phyloP scores from a whole-genome alignment of 2,797 vertebrate species.

The Crax fasciolata region DNA sequence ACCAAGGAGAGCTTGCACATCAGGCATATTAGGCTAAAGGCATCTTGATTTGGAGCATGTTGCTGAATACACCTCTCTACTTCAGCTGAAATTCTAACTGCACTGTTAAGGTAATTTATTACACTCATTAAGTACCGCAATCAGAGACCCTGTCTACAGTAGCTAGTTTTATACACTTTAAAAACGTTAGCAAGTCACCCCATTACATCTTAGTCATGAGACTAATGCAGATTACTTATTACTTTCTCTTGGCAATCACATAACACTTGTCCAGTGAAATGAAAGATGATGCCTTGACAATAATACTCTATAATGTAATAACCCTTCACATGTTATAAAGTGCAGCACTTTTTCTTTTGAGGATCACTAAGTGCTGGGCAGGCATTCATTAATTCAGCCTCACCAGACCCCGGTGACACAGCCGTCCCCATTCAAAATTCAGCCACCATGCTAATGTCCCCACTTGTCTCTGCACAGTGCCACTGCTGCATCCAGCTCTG shows the following conservation, averaged over 20 bases:
- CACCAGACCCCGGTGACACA: background rate
- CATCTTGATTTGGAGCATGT: constrained; percentile 70
- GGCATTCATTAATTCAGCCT: constrained; percentile 42
- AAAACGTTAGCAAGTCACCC: constrained; percentile 63
- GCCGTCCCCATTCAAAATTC: background rate
- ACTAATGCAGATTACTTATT: constrained; percentile 74
- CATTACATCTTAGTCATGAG: constrained; percentile 68
- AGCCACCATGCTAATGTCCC: background rate
- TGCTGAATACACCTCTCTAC: constrained; percentile 54
- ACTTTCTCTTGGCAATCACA: constrained; percentile 70
- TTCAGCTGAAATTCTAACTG: constrained; percentile 44
- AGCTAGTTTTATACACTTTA: constrained; percentile 53
- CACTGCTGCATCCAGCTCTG: background rate
- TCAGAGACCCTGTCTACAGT: constrained; percentile 42
- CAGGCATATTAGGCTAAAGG: constrained; percentile 44
- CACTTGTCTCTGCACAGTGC: accelerated
- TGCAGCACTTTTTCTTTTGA: constrained; percentile 65
- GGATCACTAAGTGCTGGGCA: constrained; percentile 66
- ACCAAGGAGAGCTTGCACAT: background rate
- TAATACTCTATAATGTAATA: constrained; percentile 70
- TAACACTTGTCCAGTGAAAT: constrained; percentile 60
- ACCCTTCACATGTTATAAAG: constrained; percentile 69
- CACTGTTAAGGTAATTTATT: constrained; percentile 69
- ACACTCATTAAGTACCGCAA: constrained; percentile 62
- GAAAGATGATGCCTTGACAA: constrained; percentile 75